These are phyloP conservation scores for Pararge aegeria DNA, from an alignment of 1,140 invertebrate species.

Conservation along the genomic window DNA sequence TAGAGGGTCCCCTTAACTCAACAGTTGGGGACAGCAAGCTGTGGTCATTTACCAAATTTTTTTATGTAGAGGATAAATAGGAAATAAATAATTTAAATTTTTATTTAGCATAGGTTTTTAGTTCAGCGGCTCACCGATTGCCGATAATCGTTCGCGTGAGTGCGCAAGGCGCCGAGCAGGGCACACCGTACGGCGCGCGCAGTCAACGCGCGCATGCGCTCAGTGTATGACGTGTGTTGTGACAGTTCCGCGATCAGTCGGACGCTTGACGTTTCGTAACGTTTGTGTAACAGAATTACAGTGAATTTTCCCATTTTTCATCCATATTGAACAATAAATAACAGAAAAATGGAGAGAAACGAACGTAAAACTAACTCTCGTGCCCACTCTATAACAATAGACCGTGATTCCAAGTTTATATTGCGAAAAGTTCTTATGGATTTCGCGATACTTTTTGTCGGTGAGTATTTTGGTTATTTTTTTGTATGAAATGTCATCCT, in stretches of 20 bases:
- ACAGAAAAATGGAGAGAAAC: constrained; percentile 63
- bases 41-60: no score
- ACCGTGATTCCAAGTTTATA: constrained; percentile 62
- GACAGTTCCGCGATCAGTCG: constrained; percentile 35
- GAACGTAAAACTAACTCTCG: constrained; percentile 57
- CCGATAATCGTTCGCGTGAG: no score
- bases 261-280: constrained; percentile 57
- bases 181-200: no score
- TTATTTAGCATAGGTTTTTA: no score
- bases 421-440: constrained; percentile 69
- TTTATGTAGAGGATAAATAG: no score
- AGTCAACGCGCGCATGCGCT: constrained; percentile 71
- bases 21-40: no score
- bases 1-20: no score
- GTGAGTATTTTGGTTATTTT: constrained; percentile 48
- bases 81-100: no score
- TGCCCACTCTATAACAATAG: constrained; percentile 56
- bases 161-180: neutral
- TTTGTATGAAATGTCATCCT: neutral
- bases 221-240: constrained; percentile 49
- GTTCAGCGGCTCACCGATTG: no score
- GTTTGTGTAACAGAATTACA: constrained; percentile 41
- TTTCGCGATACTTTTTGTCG: constrained; percentile 63
- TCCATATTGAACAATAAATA: constrained; percentile 29
- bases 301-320: constrained; percentile 31